phyloP scores from a whole-genome alignment of 2,797 vertebrate genomes.

The Neosalanx taihuensis region DNA sequence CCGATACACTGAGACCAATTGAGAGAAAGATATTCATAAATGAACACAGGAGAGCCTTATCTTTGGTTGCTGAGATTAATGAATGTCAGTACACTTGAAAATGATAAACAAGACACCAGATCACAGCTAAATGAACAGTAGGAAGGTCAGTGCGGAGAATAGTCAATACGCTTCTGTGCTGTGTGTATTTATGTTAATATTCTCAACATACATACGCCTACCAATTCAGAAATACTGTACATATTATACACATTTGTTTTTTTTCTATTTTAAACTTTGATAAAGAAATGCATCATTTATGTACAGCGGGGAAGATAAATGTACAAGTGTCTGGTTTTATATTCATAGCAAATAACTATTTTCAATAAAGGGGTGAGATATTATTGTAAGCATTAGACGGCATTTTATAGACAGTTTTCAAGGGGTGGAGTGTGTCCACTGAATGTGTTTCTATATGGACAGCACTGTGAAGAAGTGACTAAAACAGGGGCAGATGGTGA shows the following conservation, averaged over 20 bases:
- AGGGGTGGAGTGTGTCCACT: slow-evolving; percentile 31
- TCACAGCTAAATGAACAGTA: slow-evolving; percentile 16
- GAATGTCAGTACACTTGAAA: background rate
- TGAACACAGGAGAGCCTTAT: slow-evolving; percentile 1
- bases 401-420: slow-evolving; percentile 32
- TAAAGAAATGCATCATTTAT: slow-evolving; percentile 43
- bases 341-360: slow-evolving; percentile 44
- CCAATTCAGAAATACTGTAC: slow-evolving; percentile 29
- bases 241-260: slow-evolving; percentile 19
- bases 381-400: slow-evolving; percentile 14
- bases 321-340: slow-evolving; percentile 39
- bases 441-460: slow-evolving; percentile 34
- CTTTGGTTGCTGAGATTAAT: slow-evolving; percentile 2
- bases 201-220: slow-evolving; percentile 19
- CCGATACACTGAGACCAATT: background rate
- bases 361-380: slow-evolving; percentile 36
- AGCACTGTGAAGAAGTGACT: slow-evolving; percentile 43
- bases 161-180: background rate
- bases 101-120: slow-evolving; percentile 2
- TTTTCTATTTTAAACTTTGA: slow-evolving; percentile 43
- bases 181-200: slow-evolving; percentile 17
- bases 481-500: background rate
- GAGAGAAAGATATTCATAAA: background rate
- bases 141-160: background rate
- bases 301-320: slow-evolving; percentile 26